Conservation (phyloP, 2,797 vertebrate genomes). For the Muscicapa striata region DNA sequence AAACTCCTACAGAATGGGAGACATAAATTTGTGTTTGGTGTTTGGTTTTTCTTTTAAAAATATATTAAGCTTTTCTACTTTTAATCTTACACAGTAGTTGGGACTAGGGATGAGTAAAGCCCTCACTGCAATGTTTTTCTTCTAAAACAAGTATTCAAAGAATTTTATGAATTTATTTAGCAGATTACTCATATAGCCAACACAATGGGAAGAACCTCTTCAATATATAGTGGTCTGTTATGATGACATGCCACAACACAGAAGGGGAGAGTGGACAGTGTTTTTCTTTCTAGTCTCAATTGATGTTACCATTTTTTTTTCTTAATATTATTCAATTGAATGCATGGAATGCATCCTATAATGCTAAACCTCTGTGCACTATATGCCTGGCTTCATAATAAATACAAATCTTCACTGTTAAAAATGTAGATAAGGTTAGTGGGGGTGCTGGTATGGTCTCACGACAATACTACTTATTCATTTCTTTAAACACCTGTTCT, state of each 20-base stretch:
- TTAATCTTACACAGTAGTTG: neutral
- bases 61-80: slow-evolving; percentile 2
- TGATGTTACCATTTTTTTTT: neutral
- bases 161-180: slow-evolving; percentile 16
- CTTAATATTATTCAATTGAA: neutral
- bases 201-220: neutral
- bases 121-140: neutral
- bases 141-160: slow-evolving; percentile 37
- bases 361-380: neutral
- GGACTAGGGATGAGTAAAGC: slow-evolving; percentile 16
- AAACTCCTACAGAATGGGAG: neutral
- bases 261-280: neutral
- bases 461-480: neutral
- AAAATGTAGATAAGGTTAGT: neutral
- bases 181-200: neutral
- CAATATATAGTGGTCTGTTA: neutral
- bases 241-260: neutral
- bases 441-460: neutral
- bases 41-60: neutral
- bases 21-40: neutral
- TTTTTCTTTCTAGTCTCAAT: neutral
- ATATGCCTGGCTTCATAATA: neutral
- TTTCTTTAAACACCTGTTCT: neutral
- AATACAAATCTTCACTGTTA: neutral
- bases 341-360: neutral